Percentiles rank a stretch among this genome's conserved stretches.
phyloP scores from a whole-genome alignment of 2,888 invertebrate genomes.

The Arge pagana region DNA sequence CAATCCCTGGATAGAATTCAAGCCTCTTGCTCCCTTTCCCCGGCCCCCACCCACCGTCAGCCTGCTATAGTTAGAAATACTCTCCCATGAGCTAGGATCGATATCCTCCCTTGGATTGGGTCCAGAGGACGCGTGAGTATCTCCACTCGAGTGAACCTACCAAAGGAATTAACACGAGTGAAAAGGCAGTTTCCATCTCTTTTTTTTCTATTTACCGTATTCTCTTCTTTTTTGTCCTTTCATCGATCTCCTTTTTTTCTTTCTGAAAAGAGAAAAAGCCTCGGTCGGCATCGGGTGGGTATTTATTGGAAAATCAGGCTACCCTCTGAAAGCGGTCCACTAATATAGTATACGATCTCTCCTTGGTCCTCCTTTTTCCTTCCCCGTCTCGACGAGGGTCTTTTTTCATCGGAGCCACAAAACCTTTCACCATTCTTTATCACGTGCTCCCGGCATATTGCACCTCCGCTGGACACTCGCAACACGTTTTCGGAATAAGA shows the following conservation, averaged over 20 bases:
- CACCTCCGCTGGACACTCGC: constrained; percentile 1
- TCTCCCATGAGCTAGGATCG: constrained; percentile 42
- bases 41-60: constrained; percentile 5
- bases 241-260: too few relatives aligned
- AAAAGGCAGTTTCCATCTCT: too few relatives aligned
- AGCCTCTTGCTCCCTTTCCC: constrained; percentile 17
- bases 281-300: too few relatives aligned
- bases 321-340: too few relatives aligned
- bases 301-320: too few relatives aligned
- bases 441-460: constrained; percentile 10
- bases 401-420: not conserved
- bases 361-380: too few relatives aligned
- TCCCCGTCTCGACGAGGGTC: too few relatives aligned
- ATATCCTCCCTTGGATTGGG: constrained; percentile 39
- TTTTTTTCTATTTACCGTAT: too few relatives aligned
- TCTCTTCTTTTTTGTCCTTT: too few relatives aligned
- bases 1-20: constrained; percentile 1
- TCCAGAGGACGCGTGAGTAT: constrained; percentile 5
- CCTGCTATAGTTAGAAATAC: too few relatives aligned
- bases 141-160: not conserved
- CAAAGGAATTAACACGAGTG: constrained; percentile 10
- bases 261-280: too few relatives aligned
- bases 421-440: constrained; percentile 12
- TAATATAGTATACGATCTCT: too few relatives aligned
- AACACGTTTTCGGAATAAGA: constrained; percentile 15